These are phyloP conservation scores for Siniperca knerii DNA, from an alignment of 2,113 vertebrate genomes.

Conservation along the genomic window DNA sequence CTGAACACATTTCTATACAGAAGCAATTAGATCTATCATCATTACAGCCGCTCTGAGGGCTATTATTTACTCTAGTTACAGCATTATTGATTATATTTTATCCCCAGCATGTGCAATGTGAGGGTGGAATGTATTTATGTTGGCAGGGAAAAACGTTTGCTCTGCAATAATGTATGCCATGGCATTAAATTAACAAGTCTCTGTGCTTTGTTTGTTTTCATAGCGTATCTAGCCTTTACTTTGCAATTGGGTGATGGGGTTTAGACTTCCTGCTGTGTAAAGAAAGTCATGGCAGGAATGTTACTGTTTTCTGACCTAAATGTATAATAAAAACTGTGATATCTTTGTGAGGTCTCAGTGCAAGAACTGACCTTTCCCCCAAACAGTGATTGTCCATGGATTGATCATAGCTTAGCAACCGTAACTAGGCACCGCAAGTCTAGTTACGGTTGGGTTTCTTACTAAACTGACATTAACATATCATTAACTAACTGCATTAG, in stretches of 20 bases:
- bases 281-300: conserved; percentile 72
- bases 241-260: conserved; percentile 76
- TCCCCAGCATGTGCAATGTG: conserved; percentile 56
- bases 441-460: neutral
- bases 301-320: conserved; percentile 15
- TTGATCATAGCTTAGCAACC: neutral
- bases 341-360: conserved; percentile 19
- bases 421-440: neutral
- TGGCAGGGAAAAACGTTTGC: conserved; percentile 72
- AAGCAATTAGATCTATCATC: conserved; percentile 73
- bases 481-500: neutral
- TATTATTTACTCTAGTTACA: conserved; percentile 66
- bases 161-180: conserved; percentile 69
- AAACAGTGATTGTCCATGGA: neutral
- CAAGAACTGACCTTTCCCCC: neutral
- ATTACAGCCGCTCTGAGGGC: conserved; percentile 40
- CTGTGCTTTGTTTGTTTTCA: conserved; percentile 81
- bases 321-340: neutral
- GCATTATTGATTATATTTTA: conserved; percentile 73
- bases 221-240: conserved; percentile 77
- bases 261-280: conserved; percentile 80
- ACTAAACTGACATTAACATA: neutral
- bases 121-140: conserved; percentile 72
- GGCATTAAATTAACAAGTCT: conserved; percentile 79
- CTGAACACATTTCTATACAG: conserved; percentile 64